Conservation (phyloP, 1,140 invertebrate genomes). For the Homarus americanus region DNA sequence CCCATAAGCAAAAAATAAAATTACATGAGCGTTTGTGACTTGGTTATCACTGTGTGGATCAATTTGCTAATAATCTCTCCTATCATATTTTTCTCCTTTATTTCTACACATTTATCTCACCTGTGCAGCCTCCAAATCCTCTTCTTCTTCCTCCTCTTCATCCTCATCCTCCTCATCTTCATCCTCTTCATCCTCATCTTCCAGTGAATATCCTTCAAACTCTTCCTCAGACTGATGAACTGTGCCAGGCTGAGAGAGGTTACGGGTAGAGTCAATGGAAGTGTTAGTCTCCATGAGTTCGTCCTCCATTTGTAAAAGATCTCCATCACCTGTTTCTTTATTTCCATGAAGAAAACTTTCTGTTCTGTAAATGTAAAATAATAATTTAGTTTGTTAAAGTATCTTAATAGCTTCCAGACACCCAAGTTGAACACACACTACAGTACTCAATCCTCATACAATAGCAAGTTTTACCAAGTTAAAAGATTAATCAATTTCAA, state of each 20-base stretch:
- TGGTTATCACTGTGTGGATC: no score
- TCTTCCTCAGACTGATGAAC: conserved; percentile 41
- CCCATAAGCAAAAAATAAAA: no score
- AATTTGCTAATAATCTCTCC: no score
- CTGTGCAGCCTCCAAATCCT: conserved; percentile 55
- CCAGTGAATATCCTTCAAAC: conserved; percentile 52
- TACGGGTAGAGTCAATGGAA: not conserved
- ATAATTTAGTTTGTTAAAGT: no score
- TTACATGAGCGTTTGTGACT: no score
- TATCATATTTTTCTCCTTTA: no score
- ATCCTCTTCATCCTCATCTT: conserved; percentile 50
- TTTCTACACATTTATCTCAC: not conserved
- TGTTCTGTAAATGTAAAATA: not conserved
- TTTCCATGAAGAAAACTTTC: not conserved
- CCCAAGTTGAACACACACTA: no score
- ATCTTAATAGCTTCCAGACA: no score
- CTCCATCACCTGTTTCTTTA: not conserved
- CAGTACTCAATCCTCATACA: no score
- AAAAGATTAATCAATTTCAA: no score
- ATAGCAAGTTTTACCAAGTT: no score
- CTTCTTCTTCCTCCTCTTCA: conserved; percentile 59
- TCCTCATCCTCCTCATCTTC: conserved; percentile 60
- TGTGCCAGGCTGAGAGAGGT: conserved; percentile 1
- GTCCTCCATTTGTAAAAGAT: conserved; percentile 34
- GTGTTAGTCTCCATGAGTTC: not conserved